phyloP scores from a whole-genome alignment of 1,140 invertebrate genomes.

The Cyphomyrmex costatus region DNA sequence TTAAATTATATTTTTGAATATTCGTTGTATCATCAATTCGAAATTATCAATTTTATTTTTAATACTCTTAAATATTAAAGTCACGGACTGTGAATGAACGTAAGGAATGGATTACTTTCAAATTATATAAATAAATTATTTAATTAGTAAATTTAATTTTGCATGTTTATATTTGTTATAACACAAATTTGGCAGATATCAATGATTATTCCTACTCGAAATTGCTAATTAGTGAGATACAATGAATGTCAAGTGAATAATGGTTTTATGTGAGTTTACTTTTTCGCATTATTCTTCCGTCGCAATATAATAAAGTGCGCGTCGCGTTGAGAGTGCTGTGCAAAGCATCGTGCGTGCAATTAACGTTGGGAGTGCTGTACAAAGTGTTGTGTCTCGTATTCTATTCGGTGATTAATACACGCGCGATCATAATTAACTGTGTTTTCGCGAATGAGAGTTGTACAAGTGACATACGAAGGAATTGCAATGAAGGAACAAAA shows the following conservation, averaged over 20 bases:
- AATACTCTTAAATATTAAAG: background rate
- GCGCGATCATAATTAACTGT: background rate
- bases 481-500: background rate
- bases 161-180: background rate
- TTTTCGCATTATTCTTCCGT: background rate
- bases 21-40: background rate
- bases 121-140: background rate
- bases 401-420: background rate
- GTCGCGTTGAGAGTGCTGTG: background rate
- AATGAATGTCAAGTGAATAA: background rate
- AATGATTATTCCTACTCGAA: background rate
- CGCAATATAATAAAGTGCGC: slow-evolving; percentile 6
- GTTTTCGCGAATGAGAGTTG: background rate
- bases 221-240: background rate
- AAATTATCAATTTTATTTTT: background rate
- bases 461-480: background rate
- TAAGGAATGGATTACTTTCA: background rate
- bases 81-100: background rate
- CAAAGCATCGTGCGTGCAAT: background rate
- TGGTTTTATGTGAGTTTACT: background rate
- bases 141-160: background rate
- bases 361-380: background rate
- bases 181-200: background rate
- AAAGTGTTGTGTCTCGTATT: background rate
- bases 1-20: background rate